Evolutionary conservation across 2,113 vertebrate genomes (phyloP).

Genomic region (Caracal caracal): DNA sequence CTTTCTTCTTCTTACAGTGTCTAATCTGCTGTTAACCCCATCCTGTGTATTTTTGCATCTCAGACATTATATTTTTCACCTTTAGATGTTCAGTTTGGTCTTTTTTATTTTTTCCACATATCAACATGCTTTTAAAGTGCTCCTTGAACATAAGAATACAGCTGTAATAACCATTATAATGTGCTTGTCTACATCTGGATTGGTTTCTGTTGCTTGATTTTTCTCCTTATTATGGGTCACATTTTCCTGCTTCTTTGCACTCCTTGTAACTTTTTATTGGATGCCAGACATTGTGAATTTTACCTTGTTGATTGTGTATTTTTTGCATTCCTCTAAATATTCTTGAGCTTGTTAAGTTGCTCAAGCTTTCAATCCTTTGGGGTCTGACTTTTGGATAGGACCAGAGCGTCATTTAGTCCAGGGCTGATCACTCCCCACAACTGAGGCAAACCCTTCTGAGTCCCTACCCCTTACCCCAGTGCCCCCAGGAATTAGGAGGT

Average conservation of each 20-base stretch:
- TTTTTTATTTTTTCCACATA: neutral
- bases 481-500: neutral
- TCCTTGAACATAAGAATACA: neutral
- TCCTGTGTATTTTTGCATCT: neutral
- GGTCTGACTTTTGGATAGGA: neutral
- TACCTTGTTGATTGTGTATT: constrained; percentile 29
- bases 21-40: neutral
- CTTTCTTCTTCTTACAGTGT: neutral
- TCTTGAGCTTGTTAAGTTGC: constrained; percentile 40
- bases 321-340: constrained; percentile 57
- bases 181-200: neutral
- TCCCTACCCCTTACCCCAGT: neutral
- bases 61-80: neutral
- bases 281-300: neutral
- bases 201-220: neutral
- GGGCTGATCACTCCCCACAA: neutral
- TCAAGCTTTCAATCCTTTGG: constrained; percentile 39
- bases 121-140: neutral
- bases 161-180: neutral
- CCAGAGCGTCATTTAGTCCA: constrained; percentile 10
- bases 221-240: neutral
- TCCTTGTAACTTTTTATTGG: constrained; percentile 7
- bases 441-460: neutral
- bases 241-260: neutral
- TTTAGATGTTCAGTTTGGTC: neutral